Base-by-base conservation (phyloP, 2,113 vertebrate genomes). In the Bos javanicus region DNA sequence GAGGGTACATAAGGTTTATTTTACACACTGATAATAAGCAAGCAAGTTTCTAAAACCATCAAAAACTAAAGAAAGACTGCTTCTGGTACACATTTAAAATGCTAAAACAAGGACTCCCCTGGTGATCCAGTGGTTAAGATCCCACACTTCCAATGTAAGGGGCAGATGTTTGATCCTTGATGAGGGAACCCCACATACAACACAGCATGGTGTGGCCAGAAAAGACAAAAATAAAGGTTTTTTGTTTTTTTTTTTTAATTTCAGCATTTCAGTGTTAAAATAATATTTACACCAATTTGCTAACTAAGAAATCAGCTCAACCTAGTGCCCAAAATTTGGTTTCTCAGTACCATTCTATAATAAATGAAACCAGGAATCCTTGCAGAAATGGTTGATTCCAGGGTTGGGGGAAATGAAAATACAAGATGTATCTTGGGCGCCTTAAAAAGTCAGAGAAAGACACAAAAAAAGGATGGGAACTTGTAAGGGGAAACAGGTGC, bases 61-160 rank as follows among this genome's bases (percentile, higher is more conserved):
- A 74, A 26, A 43, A 43, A 43, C 33, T 92, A n/a, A 90, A 97
- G 23, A 36, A 67, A 67, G 46, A 95, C 6, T 71, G 94, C 54
- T 48, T 60, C 87, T 10, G 36, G 81, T 46, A 84, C 56, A 6
- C 92, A 94, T 86, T 39, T 96, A 90, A 97, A 98, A 93, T 54
- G 93, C 59, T 83, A 43, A 76, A 76, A 76, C 71, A 76, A 43
- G 39, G 23, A 43, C 15, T 48, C 26, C 76, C 43, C 26, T 26
- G 71, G 23, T 76, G 36, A 76, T 26, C 23, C 71, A 43, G 71
- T 13, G 23, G 71, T 43, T 76, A 43, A 43, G 12, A 76, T 3
- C 12, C 71, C 11, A 43, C 23, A 4, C 23, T 43, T 76, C 23
- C 39, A 76, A 43, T 43, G 71, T 43, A 76, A 43, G 71, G 23